phyloP scores from a whole-genome alignment of 2,797 vertebrate species.

The Xerus rutilus region DNA sequence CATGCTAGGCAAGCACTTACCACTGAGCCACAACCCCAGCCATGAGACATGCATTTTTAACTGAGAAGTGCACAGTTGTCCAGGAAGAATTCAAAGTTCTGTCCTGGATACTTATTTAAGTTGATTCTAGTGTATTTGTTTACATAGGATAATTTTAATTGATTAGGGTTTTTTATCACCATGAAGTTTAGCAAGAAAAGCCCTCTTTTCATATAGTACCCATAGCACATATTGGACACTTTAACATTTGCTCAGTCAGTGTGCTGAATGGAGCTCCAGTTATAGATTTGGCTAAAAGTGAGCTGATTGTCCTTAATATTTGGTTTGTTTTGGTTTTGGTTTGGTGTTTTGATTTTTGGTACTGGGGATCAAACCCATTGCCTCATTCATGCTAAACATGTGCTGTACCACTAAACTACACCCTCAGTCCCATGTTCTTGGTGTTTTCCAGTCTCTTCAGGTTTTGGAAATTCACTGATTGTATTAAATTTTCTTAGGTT shows the following conservation, averaged over 20 bases:
- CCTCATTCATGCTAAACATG: neutral
- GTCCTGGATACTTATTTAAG: slow-evolving; percentile 51
- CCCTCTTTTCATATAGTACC: neutral
- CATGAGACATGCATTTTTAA: slow-evolving; percentile 28
- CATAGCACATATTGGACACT: slow-evolving; percentile 29
- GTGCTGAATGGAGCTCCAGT: neutral
- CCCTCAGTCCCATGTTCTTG: neutral
- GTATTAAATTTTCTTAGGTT: slow-evolving; percentile 40
- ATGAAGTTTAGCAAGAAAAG: slow-evolving; percentile 54
- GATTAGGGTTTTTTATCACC: neutral
- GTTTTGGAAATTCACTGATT: slow-evolving; percentile 52
- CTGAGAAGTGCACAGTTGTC: slow-evolving; percentile 15
- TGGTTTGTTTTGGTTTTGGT: neutral
- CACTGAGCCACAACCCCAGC: too few species aligned
- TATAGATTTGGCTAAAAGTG: slow-evolving; percentile 13
- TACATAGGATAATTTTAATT: slow-evolving; percentile 30
- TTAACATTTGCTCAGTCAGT: neutral
- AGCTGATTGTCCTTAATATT: neutral
- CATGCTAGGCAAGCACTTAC: too few species aligned
- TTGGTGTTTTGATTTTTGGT: neutral
- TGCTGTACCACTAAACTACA: neutral
- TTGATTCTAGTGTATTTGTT: slow-evolving; percentile 63
- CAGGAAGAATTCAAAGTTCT: slow-evolving; percentile 46
- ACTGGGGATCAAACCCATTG: neutral
- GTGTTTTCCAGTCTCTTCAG: slow-evolving; percentile 37